Percentiles rank a stretch among this genome's conserved stretches.
Conservation (phyloP, 2,113 vertebrate genomes). For the Toxotes chatareus region DNA sequence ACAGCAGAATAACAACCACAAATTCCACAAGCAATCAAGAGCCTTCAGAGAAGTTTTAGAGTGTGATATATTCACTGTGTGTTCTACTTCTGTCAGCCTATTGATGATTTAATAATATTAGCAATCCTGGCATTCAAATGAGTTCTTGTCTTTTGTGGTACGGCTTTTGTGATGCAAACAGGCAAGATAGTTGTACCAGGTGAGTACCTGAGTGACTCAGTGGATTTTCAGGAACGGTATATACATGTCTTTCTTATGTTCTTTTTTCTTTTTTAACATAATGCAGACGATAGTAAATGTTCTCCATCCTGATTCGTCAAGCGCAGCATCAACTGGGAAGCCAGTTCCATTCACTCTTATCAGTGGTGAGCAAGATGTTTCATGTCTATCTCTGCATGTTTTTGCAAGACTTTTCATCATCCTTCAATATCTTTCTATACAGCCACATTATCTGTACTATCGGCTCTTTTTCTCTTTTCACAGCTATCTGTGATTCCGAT, state of each 20-base stretch:
- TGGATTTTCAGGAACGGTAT: not conserved
- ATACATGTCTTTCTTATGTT: not conserved
- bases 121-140: too few species aligned
- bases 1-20: not conserved
- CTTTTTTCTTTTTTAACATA: not conserved
- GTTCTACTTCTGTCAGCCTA: too few species aligned
- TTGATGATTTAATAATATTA: too few species aligned
- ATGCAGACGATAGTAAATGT: not conserved
- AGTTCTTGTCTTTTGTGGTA: too few species aligned
- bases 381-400: slow-evolving; percentile 29
- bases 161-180: not conserved
- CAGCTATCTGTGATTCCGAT: slow-evolving; percentile 7
- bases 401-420: not conserved
- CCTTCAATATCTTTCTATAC: not conserved
- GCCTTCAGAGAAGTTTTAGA: too few species aligned
- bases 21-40: not conserved
- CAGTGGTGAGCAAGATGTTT: slow-evolving; percentile 10
- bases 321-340: not conserved
- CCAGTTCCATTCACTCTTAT: slow-evolving; percentile 34
- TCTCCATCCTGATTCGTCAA: not conserved
- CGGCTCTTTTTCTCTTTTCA: not conserved
- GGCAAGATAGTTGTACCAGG: not conserved
- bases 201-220: too few species aligned
- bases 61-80: too few species aligned
- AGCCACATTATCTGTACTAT: not conserved